Conservation (phyloP, 1,140 invertebrate species). For the Philaenus spumarius region DNA sequence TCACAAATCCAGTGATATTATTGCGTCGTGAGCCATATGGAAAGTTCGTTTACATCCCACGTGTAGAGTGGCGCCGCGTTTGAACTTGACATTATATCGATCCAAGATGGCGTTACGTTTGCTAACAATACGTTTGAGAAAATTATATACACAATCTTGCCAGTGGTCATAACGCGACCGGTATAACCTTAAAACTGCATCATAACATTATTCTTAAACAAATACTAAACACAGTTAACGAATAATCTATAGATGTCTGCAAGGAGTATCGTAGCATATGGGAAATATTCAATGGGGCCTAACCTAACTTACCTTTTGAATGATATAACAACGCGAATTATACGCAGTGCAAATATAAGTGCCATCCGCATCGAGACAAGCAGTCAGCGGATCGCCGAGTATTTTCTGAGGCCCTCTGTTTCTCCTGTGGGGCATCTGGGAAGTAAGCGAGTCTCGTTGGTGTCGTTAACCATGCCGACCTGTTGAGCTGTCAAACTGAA, state of each 20-base stretch:
- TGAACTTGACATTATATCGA: conserved; percentile 23
- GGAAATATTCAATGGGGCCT: conserved; percentile 1
- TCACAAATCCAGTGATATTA: too few relatives aligned
- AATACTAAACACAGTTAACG: too few relatives aligned
- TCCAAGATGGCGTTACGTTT: conserved; percentile 28
- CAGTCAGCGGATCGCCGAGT: conserved; percentile 40
- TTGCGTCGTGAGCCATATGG: conserved; percentile 17
- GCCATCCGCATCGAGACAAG: conserved; percentile 48
- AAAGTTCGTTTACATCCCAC: conserved; percentile 13
- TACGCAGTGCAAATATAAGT: conserved; percentile 53
- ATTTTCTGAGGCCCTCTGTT: conserved; percentile 1
- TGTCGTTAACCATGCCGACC: conserved; percentile 3
- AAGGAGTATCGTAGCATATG: conserved; percentile 20
- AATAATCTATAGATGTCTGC: not conserved
- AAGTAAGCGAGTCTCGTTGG: not conserved
- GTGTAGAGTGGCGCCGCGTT: conserved; percentile 17
- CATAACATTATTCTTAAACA: too few relatives aligned
- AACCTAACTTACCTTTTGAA: conserved; percentile 47
- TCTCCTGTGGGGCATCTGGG: conserved; percentile 17
- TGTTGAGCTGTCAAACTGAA: conserved; percentile 4
- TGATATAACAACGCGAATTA: conserved; percentile 52
- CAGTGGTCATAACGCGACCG: not conserved
- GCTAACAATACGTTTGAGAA: too few relatives aligned
- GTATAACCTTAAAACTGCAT: too few relatives aligned
- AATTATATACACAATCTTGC: too few relatives aligned